phyloP scores from a whole-genome alignment of 2,888 invertebrate species.

The Dioctria linearis region DNA sequence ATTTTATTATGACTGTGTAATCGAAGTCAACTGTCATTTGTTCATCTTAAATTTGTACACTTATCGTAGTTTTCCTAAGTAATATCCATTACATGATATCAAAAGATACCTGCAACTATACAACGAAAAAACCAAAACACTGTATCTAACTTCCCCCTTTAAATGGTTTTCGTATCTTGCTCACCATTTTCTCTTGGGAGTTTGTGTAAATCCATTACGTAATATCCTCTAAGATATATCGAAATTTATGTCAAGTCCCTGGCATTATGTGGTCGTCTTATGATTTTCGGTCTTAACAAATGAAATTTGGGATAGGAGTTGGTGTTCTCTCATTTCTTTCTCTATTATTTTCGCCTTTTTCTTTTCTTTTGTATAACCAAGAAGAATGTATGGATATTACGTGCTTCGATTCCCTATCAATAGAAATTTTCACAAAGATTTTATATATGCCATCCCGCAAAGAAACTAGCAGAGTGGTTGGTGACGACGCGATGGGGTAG shows the following conservation, averaged over 20 bases:
- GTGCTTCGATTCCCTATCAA: conserved; percentile 50
- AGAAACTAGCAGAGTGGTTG: neutral
- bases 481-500: neutral
- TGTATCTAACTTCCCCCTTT: conserved; percentile 4
- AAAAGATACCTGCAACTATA: conserved; percentile 1
- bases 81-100: conserved; percentile 23
- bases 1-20: too few relatives aligned
- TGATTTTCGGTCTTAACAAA: conserved; percentile 43
- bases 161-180: neutral
- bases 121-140: conserved; percentile 9
- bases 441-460: conserved; percentile 12
- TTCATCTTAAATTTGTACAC: too few relatives aligned
- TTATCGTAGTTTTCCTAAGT: neutral
- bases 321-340: neutral
- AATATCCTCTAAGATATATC: conserved; percentile 32
- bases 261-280: conserved; percentile 45
- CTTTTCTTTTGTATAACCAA: conserved; percentile 33
- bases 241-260: conserved; percentile 46
- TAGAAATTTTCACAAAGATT: conserved; percentile 46
- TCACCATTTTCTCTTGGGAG: neutral
- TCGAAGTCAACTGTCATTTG: too few relatives aligned
- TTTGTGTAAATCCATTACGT: conserved; percentile 42
- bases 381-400: conserved; percentile 49
- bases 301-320: neutral
- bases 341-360: neutral